phyloP scores from a whole-genome alignment of 1,140 invertebrate species.

The Pomphorhynchus laevis region DNA sequence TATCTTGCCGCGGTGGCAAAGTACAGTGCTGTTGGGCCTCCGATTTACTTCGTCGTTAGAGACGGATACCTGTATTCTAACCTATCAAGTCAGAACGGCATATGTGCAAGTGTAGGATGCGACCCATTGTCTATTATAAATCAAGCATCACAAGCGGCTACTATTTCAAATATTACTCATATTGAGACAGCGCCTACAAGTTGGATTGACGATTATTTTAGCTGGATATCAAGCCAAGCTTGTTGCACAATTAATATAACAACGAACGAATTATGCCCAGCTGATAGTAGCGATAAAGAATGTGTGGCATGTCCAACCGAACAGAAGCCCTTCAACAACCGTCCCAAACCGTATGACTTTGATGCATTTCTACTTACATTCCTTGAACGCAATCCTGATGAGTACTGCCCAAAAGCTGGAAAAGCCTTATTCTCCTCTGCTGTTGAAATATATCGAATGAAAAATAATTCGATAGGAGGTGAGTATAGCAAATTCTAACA shows the following conservation, averaged over 20 bases:
- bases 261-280: too few relatives aligned
- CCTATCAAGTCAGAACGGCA: too few relatives aligned
- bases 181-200: conserved; percentile 37
- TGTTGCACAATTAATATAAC: conserved; percentile 20
- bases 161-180: conserved; percentile 31
- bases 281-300: neutral
- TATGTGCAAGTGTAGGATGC: conserved; percentile 36
- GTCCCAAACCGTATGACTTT: conserved; percentile 27
- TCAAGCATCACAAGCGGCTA: conserved; percentile 40
- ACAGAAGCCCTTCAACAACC: conserved; percentile 6
- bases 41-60: conserved; percentile 55
- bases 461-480: conserved; percentile 6
- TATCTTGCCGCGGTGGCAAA: conserved; percentile 37
- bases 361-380: conserved; percentile 37
- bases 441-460: conserved; percentile 4
- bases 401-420: conserved; percentile 34
- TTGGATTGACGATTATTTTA: conserved; percentile 63
- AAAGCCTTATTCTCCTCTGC: conserved; percentile 6
- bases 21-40: conserved; percentile 42
- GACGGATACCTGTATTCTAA: too few relatives aligned
- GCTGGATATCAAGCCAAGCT: conserved; percentile 29
- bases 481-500: too few relatives aligned
- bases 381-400: conserved; percentile 37
- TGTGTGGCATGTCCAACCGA: conserved; percentile 6
- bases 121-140: conserved; percentile 38